Evolutionary conservation across 2,797 vertebrate genomes (phyloP).

Genomic region (Mormyrops attenuatus): DNA sequence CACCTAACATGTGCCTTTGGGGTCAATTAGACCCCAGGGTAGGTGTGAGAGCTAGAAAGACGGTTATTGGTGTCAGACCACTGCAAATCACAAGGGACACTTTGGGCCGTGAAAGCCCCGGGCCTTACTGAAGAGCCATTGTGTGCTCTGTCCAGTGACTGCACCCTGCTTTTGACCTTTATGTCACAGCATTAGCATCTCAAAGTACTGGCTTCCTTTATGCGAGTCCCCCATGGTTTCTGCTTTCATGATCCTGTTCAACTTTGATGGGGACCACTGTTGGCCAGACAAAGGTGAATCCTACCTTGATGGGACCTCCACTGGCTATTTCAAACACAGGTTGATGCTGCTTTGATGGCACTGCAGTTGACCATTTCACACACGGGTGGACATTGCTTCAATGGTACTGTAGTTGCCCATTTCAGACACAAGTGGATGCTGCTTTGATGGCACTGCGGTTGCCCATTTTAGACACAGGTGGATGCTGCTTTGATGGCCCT

Average conservation of each 20-base stretch:
- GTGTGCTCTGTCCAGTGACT: conserved; percentile 18
- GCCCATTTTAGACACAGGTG: too few relatives aligned
- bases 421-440: too few relatives aligned
- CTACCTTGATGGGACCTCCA: background rate
- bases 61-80: background rate
- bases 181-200: conserved; percentile 28
- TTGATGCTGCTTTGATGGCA: background rate
- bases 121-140: conserved; percentile 13
- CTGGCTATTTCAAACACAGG: background rate
- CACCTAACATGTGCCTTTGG: background rate
- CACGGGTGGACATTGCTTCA: too few relatives aligned
- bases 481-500: background rate
- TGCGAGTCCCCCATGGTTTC: background rate
- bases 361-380: too few relatives aligned
- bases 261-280: background rate
- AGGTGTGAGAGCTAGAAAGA: background rate
- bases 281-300: background rate
- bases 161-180: conserved; percentile 13
- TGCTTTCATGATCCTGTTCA: background rate
- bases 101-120: conserved; percentile 21
- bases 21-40: background rate
- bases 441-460: too few relatives aligned
- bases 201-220: conserved; percentile 20
- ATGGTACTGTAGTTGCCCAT: too few relatives aligned
- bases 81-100: background rate